Conservation (phyloP, 2,888 invertebrate species). For the Spisula subtruncata region DNA sequence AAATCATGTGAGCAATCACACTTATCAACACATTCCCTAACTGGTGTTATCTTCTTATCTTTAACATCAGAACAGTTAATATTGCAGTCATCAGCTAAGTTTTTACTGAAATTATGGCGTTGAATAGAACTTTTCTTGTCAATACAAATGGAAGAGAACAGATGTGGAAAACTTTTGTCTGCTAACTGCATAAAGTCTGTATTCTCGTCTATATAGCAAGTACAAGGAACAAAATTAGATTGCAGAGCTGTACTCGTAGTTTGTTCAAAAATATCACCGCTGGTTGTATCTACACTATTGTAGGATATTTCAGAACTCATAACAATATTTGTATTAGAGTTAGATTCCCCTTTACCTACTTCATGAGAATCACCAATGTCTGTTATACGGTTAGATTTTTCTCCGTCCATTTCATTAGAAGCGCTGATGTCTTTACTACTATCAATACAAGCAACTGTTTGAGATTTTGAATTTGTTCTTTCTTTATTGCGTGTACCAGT, state of each 20-base stretch:
- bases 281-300: neutral
- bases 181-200: slow-evolving; percentile 74
- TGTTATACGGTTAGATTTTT: too few relatives aligned
- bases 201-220: slow-evolving; percentile 75
- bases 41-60: neutral
- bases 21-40: neutral
- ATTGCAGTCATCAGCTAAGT: neutral
- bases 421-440: neutral
- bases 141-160: slow-evolving; percentile 2
- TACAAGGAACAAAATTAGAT: slow-evolving; percentile 75
- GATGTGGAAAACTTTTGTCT: slow-evolving; percentile 48
- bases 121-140: neutral
- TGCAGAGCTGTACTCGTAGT: neutral
- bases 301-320: neutral
- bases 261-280: neutral
- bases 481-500: neutral
- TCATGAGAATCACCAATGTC: neutral
- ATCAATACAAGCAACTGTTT: neutral
- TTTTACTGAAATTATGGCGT: neutral
- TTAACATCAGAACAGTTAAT: neutral
- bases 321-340: neutral
- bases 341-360: neutral
- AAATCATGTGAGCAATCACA: neutral
- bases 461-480: neutral
- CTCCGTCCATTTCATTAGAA: too few relatives aligned